These are phyloP conservation scores for Calephelis perditalis DNA, from an alignment of 2,888 invertebrate genomes.

Conservation along the genomic window DNA sequence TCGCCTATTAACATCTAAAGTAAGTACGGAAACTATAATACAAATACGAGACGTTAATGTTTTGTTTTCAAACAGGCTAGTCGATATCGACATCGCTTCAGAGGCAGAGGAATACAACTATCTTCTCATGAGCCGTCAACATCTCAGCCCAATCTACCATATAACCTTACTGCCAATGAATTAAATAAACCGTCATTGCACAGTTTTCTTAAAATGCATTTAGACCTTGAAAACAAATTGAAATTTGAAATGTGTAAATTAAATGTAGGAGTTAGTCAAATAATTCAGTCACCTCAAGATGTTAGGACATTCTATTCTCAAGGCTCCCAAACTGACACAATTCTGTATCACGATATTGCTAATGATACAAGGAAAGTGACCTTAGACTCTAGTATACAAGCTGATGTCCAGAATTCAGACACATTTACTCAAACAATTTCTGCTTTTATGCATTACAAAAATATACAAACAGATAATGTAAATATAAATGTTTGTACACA, in stretches of 20 bases:
- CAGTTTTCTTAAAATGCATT: slow-evolving; percentile 66
- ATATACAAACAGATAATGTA: slow-evolving; percentile 49
- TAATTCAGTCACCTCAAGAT: slow-evolving; percentile 63
- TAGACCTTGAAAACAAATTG: slow-evolving; percentile 58
- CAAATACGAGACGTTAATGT: slow-evolving; percentile 22
- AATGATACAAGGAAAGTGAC: slow-evolving; percentile 61
- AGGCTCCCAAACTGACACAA: slow-evolving; percentile 63
- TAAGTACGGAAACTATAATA: neutral
- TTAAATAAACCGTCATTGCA: slow-evolving; percentile 51
- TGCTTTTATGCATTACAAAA: slow-evolving; percentile 57
- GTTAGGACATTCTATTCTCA: slow-evolving; percentile 49
- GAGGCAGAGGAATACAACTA: slow-evolving; percentile 56
- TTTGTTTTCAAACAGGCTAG: slow-evolving; percentile 71
- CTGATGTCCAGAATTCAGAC: slow-evolving; percentile 47
- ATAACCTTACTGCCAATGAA: slow-evolving; percentile 38
- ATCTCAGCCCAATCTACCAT: slow-evolving; percentile 49
- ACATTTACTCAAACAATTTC: slow-evolving; percentile 62
- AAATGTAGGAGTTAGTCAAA: slow-evolving; percentile 57
- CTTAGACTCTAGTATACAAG: slow-evolving; percentile 59
- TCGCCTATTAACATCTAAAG: slow-evolving; percentile 1
- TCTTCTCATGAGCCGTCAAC: slow-evolving; percentile 47
- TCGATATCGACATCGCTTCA: slow-evolving; percentile 66
- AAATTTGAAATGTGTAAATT: slow-evolving; percentile 55
- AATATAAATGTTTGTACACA: slow-evolving; percentile 45
- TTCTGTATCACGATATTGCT: slow-evolving; percentile 57